These are phyloP conservation scores for Dromiciops gliroides DNA, from an alignment of 2,113 vertebrate species.

Conservation along the genomic window DNA sequence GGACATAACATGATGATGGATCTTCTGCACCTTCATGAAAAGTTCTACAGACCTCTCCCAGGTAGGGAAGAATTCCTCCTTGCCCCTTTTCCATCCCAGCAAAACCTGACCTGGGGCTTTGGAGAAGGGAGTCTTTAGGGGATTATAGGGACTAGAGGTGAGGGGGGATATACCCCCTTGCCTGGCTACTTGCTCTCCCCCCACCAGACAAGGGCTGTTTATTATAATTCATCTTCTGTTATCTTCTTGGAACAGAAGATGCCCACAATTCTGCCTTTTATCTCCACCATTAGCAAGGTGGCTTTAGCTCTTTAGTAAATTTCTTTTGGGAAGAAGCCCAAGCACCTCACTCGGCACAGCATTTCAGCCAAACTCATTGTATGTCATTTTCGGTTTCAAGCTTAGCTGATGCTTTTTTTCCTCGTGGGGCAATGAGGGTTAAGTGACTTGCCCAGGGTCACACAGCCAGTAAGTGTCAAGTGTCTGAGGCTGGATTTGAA, in stretches of 20 bases:
- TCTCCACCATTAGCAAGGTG: neutral
- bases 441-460: no score
- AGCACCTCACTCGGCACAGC: neutral
- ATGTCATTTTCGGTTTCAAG: neutral
- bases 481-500: no score
- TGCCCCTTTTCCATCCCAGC: accelerated
- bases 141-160: neutral
- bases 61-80: slow-evolving; percentile 62
- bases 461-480: no score
- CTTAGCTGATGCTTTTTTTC: neutral
- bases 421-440: no score
- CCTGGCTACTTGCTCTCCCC: no score
- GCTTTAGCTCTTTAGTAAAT: neutral
- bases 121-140: neutral
- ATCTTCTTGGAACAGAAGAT: neutral
- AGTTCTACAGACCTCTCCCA: slow-evolving; percentile 86
- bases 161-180: no score
- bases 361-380: neutral
- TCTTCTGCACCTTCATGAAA: slow-evolving; percentile 85
- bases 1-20: slow-evolving; percentile 88
- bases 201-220: accelerated
- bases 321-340: neutral
- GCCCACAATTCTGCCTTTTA: neutral
- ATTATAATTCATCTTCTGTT: neutral
- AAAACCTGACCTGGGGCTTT: neutral